Evolutionary conservation across 2,797 vertebrate species (phyloP), one percentile per base, ranked within the genome.

Genomic region (Coreius guichenoti): DNA sequence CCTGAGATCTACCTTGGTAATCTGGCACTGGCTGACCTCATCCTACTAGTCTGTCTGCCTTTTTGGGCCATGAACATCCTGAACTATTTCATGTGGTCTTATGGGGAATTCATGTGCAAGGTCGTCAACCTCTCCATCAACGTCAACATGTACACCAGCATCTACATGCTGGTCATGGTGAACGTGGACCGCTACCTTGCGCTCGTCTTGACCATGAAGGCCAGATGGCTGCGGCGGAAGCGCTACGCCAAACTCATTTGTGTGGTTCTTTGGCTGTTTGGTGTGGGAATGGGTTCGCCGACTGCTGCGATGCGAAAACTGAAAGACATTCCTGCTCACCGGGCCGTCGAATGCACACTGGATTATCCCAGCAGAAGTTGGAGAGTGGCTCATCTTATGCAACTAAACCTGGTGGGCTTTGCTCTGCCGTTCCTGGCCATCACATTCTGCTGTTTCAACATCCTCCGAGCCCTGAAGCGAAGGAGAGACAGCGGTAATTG

Each of bases 161-260:
- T 97, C 89, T 97, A 94, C 89, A 96, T 97, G 70, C 90, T 99
- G 56, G 95, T 96, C 56, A 94, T 98, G 91, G 96, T 99, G 9
- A 98, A 98, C 79, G 90, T 98, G 0, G 98, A 99, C 89, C 97
- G 98, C 73, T 99, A 98, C 88, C 90, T 99, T 39, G 98, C 96
- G 0, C 92, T 99, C 23, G 97, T 96, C 86, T 96, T 96, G 89
- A 96, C 97, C 39, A 97, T 99, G 95, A 95, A 94, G 69, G 88
- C 95, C 39, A 93, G 96, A 33, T 93, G 95, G 80, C 90, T 97
- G 89, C 94, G 98, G 13, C 90, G 93, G 13, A 92, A 92, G 0
- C 78, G 86, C 67, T 96, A 96, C 31, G 96, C 98, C 65, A 98
- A 97, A 58, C 84, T 94, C 43, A 94, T 94, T 47, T 96, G 97